Percentiles rank a stretch among this genome's conserved stretches.
Conservation (phyloP, 1,140 invertebrate species). For the Leptinotarsa defecta region DNA sequence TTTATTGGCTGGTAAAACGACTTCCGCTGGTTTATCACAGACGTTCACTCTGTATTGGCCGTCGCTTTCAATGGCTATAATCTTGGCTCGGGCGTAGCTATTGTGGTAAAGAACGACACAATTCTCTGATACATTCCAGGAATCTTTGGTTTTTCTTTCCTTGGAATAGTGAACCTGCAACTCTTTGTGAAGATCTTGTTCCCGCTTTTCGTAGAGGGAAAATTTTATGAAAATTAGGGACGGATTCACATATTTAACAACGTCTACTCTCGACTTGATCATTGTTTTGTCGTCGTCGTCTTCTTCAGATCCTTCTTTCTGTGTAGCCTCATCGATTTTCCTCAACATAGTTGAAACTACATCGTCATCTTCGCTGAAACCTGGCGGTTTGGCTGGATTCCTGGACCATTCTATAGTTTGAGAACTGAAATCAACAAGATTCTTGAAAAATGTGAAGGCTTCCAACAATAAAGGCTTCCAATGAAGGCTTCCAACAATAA, state of each 20-base stretch:
- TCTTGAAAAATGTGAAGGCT: not conserved
- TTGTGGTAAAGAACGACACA: slow-evolving; percentile 30
- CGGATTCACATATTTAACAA: slow-evolving; percentile 38
- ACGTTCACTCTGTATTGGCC: slow-evolving; percentile 33
- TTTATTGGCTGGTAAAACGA: slow-evolving; percentile 23
- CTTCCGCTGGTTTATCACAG: slow-evolving; percentile 32
- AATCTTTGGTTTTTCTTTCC: slow-evolving; percentile 26
- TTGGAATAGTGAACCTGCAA: slow-evolving; percentile 40
- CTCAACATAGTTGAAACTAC: slow-evolving; percentile 28
- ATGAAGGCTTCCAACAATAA: too few relatives aligned
- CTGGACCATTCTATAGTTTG: slow-evolving; percentile 38
- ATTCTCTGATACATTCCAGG: slow-evolving; percentile 32
- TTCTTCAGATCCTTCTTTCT: slow-evolving; percentile 27
- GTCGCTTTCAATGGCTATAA: slow-evolving; percentile 12
- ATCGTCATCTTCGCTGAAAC: slow-evolving; percentile 30
- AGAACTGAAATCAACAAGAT: slow-evolving; percentile 20
- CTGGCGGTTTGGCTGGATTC: not conserved
- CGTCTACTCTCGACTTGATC: slow-evolving; percentile 27
- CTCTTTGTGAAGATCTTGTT: slow-evolving; percentile 35
- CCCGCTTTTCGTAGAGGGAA: slow-evolving; percentile 27
- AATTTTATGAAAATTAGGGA: slow-evolving; percentile 41
- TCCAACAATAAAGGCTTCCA: too few relatives aligned
- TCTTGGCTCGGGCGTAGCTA: slow-evolving; percentile 30
- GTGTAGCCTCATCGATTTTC: slow-evolving; percentile 27
- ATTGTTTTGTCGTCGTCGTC: slow-evolving; percentile 26